Evolutionary conservation across 2,797 vertebrate species (phyloP), one percentile per base, ranked within the genome.

Genomic region (Amblyraja radiata): DNA sequence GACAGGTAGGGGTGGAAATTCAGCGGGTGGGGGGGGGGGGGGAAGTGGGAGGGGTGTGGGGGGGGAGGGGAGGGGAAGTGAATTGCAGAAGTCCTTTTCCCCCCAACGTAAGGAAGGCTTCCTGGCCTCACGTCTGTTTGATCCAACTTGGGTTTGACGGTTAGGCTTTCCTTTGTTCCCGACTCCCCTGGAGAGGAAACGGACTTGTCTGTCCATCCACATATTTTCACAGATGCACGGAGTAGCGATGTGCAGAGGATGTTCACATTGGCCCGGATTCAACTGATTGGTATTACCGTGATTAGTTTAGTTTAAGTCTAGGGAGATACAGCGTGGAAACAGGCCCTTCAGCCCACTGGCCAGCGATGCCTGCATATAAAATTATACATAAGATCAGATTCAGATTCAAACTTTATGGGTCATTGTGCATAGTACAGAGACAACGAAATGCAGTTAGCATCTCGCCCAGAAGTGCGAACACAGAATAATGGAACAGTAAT

Each of bases 171-270:
- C 81, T 84, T 83, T 84, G 81, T 84, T 28, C 54, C 4, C 21
- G 14, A 13, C 25, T 28, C 54, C 81, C 81, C 46, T 36, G n/a
- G 13, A 84, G 54, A 84, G 81, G 81, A 84, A 84, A 28, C 11
- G 0, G 23, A 58, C 28, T 6, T 61, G 28, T 84, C 46, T 83
- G 39, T 84, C 81, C 63, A 28, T 28, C 25, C 61, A 21, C 54
- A 54, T 84, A 84, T 84, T 84, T 84, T 84, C 58, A 61, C 54
- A 84, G 81, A 54, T 84, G 54, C 81, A 61, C 8, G n/a, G 81
- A 54, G 61, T 63, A 84, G 58, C 46, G 46, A 46, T 81, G 21
- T 36, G 9, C 39, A 46, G 46, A 81, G 79, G 79, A 81, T 71
- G 68, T 81, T 84, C 54, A 58, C 61, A 58, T 61, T 5, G 25